Base-by-base conservation (phyloP, 1,140 invertebrate species). In the Mya arenaria region DNA sequence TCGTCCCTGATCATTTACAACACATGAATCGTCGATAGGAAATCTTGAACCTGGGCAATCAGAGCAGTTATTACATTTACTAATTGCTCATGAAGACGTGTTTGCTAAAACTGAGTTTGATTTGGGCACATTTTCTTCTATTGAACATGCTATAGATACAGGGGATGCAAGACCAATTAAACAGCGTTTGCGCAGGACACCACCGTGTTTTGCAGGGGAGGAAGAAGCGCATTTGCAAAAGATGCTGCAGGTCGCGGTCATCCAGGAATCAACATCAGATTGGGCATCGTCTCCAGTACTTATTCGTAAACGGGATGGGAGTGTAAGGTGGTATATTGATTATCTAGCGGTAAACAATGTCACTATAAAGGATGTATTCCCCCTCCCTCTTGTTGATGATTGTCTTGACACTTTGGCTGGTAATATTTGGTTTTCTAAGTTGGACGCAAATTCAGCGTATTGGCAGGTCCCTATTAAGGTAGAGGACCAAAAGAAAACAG, bases 221-320 rank as follows among this genome's bases (percentile, higher is more conserved):
- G 65, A 37, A 19, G 39, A 63, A 4, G 25, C 30, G 30, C 30
- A 79, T 32, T 55, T 84, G 1, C 17, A 80, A n/a, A 56, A 81
- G 17, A 85, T 82, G 83, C 39, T 82, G 5, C 44, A 69, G 15
- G 68, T 37, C 34, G 37, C 30, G 19, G 65, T 84, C 8, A 85
- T 85, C 58, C 19, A 80, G 34, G 68, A 56, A 1, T 80, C 84
- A 19, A 68, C 28, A 37, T 68, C 58, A 8, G 82, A 87, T 2
- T 92, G 85, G 87, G 79, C 83, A 19, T 87, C 82, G 1, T 84
- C 83, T 0, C 65, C 90, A 23, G 89, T 91, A 13, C 39, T 91
- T 0, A 86, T 88, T 0, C 62, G 62, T 5, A 90, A 90, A 44
- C 83, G 87, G 28, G 82, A 87, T 62, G 84, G 86, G 17, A 56